Conservation (phyloP, 2,888 invertebrate species). For the Drosophila mimica region DNA sequence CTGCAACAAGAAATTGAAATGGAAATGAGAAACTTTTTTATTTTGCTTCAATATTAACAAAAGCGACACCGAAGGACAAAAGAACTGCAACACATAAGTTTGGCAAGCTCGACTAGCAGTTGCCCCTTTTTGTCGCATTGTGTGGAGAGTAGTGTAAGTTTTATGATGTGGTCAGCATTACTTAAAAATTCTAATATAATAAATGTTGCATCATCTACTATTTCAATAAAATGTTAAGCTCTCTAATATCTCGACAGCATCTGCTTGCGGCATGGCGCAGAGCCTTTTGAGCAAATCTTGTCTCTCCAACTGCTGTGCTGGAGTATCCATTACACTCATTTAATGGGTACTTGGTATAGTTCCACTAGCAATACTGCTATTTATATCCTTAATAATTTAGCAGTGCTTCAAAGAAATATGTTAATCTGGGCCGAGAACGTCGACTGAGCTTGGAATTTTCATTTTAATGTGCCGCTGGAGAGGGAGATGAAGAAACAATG, state of each 20-base stretch:
- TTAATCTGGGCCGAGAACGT: constrained; percentile 58
- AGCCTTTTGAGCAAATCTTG: neutral
- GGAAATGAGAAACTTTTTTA: constrained; percentile 64
- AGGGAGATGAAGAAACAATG: constrained; percentile 26
- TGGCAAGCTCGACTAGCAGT: neutral
- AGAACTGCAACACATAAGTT: constrained; percentile 25
- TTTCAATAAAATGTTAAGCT: neutral
- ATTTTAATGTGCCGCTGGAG: constrained; percentile 66
- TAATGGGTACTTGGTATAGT: constrained; percentile 23
- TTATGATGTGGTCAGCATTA: neutral
- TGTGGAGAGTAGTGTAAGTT: neutral
- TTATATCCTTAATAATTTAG: constrained; percentile 79
- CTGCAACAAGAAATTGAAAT: constrained; percentile 78
- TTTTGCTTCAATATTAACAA: constrained; percentile 55
- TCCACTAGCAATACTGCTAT: constrained; percentile 43
- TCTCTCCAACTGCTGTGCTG: neutral
- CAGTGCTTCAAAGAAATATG: constrained; percentile 72
- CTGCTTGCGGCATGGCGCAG: neutral
- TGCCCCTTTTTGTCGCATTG: neutral
- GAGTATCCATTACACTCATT: constrained; percentile 11
- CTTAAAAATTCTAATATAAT: neutral
- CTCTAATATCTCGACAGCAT: neutral
- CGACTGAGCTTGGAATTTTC: constrained; percentile 63
- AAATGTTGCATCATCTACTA: neutral
- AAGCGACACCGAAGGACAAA: constrained; percentile 15